Evolutionary conservation across 2,113 vertebrate genomes (phyloP), one percentile per base, ranked within the genome.

Genomic region (Ochotona princeps): DNA sequence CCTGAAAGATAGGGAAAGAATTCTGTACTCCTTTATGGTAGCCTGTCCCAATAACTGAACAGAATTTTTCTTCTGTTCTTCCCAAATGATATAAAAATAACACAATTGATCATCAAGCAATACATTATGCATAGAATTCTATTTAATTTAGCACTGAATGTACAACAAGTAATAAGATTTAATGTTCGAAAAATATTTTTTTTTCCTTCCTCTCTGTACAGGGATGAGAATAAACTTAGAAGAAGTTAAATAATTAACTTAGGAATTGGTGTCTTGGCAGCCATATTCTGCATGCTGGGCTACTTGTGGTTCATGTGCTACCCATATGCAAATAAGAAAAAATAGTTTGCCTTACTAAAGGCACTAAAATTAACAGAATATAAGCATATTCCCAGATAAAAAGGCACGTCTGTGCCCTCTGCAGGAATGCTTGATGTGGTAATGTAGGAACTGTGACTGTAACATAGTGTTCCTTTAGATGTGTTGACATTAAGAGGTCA

Each of bases 301-400:
- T 92, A 61, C n/a, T 76, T 95, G 21, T 76, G 80, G 3, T 23
- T 49, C 57, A 72, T 73, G 32, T 89, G 18, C 2, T 85, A 72
- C 60, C 32, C 81, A 90, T 88, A 4, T 78, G 25, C 60, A 86
- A 78, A 65, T 76, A 83, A 85, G 26, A 51, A 66, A 51, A n/a
- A 44, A 65, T 21, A 23, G 8, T 47, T 84, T 32, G 2, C 26
- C 78, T 85, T 81, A 32, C 25, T 73, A 2, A 73, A 87, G 28
- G 70, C 12, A 38, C n/a, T 82, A 88, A 81, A 79, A 60, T n/a
- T 72, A 88, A 23, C 12, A 82, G 3, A 84, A 82, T 94, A 32
- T 67, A 89, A 2, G 12, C 32, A 9, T 79, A 23, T 84, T 47
- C 79, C 6, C 70, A 82, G 88, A 44, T 26, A 15, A 57, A 72